Evolutionary conservation across 1,140 invertebrate genomes (phyloP).

Genomic region (Aphis gossypii): DNA sequence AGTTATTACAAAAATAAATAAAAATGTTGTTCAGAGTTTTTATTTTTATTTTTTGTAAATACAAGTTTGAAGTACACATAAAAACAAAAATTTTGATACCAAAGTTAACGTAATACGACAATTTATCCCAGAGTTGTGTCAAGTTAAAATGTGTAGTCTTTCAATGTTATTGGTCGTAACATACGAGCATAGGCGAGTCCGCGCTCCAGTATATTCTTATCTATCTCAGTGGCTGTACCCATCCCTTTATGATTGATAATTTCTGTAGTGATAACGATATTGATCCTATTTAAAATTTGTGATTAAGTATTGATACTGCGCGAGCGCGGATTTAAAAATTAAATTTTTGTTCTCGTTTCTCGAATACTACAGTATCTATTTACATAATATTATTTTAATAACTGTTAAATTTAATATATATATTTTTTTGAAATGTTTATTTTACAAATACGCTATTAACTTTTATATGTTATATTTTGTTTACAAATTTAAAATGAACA

Average conservation of each 20-base stretch:
- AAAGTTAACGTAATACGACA: no score
- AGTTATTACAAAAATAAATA: no score
- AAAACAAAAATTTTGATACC: no score
- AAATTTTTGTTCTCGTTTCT: background rate
- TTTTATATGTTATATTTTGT: background rate
- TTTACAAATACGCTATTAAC: background rate
- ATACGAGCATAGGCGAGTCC: no score
- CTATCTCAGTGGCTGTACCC: no score
- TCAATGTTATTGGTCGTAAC: no score
- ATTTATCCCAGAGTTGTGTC: no score
- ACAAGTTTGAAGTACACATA: no score
- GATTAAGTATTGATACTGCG: slow-evolving; percentile 28
- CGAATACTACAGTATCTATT: background rate
- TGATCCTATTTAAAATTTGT: background rate
- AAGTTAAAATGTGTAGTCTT: no score
- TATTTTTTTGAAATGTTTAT: background rate
- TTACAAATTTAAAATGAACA: background rate
- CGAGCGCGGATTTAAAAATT: slow-evolving; percentile 36
- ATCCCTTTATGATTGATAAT: background rate
- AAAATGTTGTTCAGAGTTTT: no score
- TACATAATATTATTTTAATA: background rate
- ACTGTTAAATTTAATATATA: background rate
- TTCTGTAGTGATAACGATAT: background rate
- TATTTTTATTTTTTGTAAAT: no score
- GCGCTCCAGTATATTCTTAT: no score